phyloP scores from a whole-genome alignment of 2,888 invertebrate species.

The Pseudococcus jackbeardsleyi region DNA sequence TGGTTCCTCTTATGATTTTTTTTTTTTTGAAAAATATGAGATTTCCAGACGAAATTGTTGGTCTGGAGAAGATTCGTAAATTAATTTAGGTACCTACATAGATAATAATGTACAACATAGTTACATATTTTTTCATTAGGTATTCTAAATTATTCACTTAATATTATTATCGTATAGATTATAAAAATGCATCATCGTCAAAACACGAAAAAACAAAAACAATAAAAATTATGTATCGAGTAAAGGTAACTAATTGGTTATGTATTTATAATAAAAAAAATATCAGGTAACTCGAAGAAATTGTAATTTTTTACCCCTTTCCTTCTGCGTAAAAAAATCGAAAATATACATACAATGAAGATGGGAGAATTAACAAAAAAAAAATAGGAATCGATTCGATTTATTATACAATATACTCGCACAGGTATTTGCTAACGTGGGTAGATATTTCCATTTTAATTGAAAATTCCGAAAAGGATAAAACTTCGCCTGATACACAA shows the following conservation, averaged over 20 bases:
- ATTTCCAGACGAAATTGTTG: neutral
- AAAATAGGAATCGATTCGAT: neutral
- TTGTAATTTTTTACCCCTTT: neutral
- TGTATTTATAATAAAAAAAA: neutral
- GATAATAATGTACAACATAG: neutral
- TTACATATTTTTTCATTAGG: neutral
- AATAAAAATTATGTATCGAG: constrained; percentile 28
- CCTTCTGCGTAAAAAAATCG: neutral
- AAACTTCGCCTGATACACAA: neutral
- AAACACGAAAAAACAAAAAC: neutral
- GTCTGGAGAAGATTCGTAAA: neutral
- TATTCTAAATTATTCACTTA: no score
- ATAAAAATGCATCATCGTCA: neutral
- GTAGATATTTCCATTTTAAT: neutral
- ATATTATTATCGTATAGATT: neutral
- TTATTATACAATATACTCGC: neutral
- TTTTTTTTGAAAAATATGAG: neutral
- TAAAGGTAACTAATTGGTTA: constrained; percentile 30
- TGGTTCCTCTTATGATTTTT: neutral
- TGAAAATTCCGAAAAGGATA: neutral
- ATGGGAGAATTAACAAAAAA: neutral
- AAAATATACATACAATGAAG: neutral
- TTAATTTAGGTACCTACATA: neutral
- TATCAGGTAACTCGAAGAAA: constrained; percentile 26
- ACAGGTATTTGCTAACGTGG: neutral